phyloP scores from a whole-genome alignment of 2,797 vertebrate species.

The Peromyscus melanophrys region DNA sequence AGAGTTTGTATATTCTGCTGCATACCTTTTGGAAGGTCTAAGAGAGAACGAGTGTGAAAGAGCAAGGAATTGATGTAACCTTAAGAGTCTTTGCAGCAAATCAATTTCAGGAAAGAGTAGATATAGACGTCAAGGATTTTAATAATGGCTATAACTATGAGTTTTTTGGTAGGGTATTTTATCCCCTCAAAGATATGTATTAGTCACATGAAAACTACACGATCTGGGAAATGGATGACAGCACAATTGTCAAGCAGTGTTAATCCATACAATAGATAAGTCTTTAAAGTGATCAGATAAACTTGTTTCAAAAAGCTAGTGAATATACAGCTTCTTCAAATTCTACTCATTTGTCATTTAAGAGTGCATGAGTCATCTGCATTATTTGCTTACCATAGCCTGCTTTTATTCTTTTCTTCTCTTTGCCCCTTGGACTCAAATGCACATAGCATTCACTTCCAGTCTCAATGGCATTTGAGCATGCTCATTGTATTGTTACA shows the following conservation, averaged over 20 bases:
- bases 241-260: accelerated
- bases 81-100: background rate
- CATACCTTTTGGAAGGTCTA: background rate
- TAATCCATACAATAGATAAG: background rate
- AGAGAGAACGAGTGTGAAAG: background rate
- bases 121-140: background rate
- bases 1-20: background rate
- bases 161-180: background rate
- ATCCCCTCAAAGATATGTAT: background rate
- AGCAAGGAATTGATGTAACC: background rate
- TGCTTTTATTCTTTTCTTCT: background rate
- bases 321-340: background rate
- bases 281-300: background rate
- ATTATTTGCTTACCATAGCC: background rate
- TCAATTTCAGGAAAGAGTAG: background rate
- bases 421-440: background rate
- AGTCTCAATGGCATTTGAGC: background rate
- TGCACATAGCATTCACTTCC: background rate
- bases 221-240: accelerated
- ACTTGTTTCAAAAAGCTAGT: background rate
- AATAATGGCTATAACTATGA: background rate
- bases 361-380: background rate
- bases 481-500: background rate
- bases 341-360: background rate
- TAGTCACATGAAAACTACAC: too few relatives aligned